phyloP scores from a whole-genome alignment of 2,113 vertebrate species.

The Vicugna pacos region DNA sequence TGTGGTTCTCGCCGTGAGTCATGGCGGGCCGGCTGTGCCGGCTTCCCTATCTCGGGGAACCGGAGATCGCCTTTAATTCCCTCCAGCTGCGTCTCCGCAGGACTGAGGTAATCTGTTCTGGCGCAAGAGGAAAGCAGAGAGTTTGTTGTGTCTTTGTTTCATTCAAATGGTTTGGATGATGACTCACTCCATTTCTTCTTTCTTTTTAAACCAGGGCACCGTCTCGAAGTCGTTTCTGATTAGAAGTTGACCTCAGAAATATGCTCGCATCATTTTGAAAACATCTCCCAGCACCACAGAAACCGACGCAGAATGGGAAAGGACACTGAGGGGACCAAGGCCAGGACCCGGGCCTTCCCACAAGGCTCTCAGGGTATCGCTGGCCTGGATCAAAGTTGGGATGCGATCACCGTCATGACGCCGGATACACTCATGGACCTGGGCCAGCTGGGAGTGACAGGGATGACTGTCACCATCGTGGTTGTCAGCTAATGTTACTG shows the following conservation, averaged over 20 bases:
- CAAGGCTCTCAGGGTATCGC: accelerated
- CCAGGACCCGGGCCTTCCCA: neutral
- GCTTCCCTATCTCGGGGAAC: conserved; percentile 63
- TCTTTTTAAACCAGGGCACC: conserved; percentile 74
- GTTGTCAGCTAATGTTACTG: accelerated
- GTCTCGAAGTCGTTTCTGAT: conserved; percentile 79
- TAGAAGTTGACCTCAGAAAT: conserved; percentile 80
- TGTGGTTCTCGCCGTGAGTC: conserved; percentile 38
- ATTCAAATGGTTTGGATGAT: conserved; percentile 78
- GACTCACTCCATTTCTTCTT: conserved; percentile 68
- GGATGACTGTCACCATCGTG: accelerated
- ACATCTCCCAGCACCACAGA: conserved; percentile 75
- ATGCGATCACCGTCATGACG: accelerated
- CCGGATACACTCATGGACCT: accelerated
- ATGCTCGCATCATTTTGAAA: conserved; percentile 76
- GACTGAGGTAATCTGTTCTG: conserved; percentile 73
- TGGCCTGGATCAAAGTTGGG: neutral
- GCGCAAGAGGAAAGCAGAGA: conserved; percentile 22
- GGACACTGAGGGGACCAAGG: neutral
- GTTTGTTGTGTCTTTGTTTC: conserved; percentile 83
- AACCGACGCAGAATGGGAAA: neutral
- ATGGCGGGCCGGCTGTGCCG: neutral
- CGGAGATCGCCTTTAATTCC: conserved; percentile 72
- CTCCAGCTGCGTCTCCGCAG: conserved; percentile 74
- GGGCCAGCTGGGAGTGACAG: neutral